Evolutionary conservation across 2,113 vertebrate species (phyloP).

Genomic region (Cyphomyrus discorhynchus): DNA sequence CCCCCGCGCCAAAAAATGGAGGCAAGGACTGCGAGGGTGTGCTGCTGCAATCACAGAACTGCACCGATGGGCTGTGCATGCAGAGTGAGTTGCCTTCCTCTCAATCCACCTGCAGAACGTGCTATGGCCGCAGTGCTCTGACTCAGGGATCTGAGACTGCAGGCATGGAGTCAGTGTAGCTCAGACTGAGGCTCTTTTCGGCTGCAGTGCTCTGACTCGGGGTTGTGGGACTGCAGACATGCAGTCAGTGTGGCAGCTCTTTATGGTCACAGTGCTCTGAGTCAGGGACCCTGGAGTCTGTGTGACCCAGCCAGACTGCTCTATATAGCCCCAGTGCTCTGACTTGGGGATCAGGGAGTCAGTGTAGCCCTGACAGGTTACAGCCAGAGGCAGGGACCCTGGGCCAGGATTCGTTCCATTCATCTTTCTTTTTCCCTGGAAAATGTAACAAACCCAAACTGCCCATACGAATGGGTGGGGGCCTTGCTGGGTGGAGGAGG

Average conservation of each 20-base stretch:
- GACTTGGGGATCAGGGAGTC: neutral
- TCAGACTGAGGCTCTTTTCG: neutral
- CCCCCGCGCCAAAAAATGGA: constrained; percentile 85
- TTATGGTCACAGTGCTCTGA: neutral
- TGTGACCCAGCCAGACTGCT: neutral
- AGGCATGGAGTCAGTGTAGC: neutral
- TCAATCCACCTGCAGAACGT: constrained; percentile 8
- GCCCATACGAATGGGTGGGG: constrained; percentile 22
- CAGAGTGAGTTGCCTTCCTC: constrained; percentile 77
- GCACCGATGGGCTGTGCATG: constrained; percentile 95
- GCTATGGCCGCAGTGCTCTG: neutral
- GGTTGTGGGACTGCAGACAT: neutral
- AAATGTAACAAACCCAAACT: constrained; percentile 18
- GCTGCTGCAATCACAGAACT: constrained; percentile 95
- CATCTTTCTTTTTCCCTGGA: constrained; percentile 30
- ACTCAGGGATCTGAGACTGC: neutral
- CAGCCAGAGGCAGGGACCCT: constrained; percentile 14
- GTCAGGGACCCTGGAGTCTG: neutral
- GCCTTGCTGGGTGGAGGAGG: constrained; percentile 32
- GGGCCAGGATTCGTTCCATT: constrained; percentile 23
- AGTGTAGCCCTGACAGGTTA: neutral
- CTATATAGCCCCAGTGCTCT: neutral
- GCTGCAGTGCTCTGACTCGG: neutral
- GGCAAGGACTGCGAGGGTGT: constrained; percentile 95
- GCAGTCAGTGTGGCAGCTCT: neutral